phyloP scores from a whole-genome alignment of 1,140 invertebrate genomes.

The Pachyrhynchus sulphureomaculatus region DNA sequence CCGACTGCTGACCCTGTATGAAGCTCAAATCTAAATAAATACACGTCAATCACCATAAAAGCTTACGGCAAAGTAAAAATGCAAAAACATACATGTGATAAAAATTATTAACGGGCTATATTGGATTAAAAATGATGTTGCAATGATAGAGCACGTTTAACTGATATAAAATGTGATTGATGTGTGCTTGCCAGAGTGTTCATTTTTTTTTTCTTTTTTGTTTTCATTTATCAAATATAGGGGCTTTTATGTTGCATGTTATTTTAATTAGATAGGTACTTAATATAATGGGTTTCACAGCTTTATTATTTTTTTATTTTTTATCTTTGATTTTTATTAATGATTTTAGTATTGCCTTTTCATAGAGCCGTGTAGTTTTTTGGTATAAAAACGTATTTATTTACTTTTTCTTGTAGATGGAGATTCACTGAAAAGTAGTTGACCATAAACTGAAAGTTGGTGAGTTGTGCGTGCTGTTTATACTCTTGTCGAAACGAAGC shows the following conservation, averaged over 20 bases:
- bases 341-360: too few relatives aligned
- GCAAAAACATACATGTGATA: slow-evolving; percentile 1
- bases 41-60: background rate
- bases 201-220: slow-evolving; percentile 2
- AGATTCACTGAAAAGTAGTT: too few relatives aligned
- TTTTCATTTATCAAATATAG: slow-evolving; percentile 3
- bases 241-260: background rate
- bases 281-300: too few relatives aligned
- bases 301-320: too few relatives aligned
- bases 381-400: too few relatives aligned
- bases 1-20: too few relatives aligned
- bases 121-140: slow-evolving; percentile 18
- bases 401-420: too few relatives aligned
- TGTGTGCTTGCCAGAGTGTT: slow-evolving; percentile 2
- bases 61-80: background rate
- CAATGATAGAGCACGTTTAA: slow-evolving; percentile 16
- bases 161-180: slow-evolving; percentile 18
- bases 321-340: too few relatives aligned
- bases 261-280: background rate
- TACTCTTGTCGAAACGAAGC: too few relatives aligned
- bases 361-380: too few relatives aligned
- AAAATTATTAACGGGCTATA: slow-evolving; percentile 18
- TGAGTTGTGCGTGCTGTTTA: too few relatives aligned
- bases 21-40: background rate
- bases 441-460: too few relatives aligned